Conservation (phyloP, 2,797 vertebrate genomes). For the Myripristis jacobus region DNA sequence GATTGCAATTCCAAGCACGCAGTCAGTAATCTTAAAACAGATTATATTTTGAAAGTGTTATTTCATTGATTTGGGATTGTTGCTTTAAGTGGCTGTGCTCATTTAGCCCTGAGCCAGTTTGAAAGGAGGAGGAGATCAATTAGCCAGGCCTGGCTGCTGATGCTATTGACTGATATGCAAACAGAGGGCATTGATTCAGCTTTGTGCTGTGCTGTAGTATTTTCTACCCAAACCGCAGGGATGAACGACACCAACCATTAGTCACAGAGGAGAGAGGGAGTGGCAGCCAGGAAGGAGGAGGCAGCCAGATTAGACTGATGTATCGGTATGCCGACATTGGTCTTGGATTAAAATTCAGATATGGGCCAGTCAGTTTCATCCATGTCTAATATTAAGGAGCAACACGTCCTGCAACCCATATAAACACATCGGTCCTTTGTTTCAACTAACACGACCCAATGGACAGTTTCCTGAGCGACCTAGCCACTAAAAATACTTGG, state of each 20-base stretch:
- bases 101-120: constrained; percentile 51
- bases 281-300: constrained; percentile 2
- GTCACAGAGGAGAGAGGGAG: constrained; percentile 44
- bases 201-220: constrained; percentile 41
- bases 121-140: constrained; percentile 72
- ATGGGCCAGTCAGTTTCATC: constrained; percentile 2
- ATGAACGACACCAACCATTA: constrained; percentile 42
- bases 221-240: constrained; percentile 49
- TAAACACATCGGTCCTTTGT: too few relatives aligned
- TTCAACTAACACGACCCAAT: too few relatives aligned
- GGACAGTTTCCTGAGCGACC: too few relatives aligned
- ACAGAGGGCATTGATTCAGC: constrained; percentile 66
- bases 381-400: neutral
- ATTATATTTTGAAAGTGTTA: constrained; percentile 33
- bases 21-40: constrained; percentile 10
- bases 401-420: too few relatives aligned
- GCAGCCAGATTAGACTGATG: constrained; percentile 34
- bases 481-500: too few relatives aligned
- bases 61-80: constrained; percentile 50
- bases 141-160: constrained; percentile 64
- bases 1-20: neutral
- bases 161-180: constrained; percentile 72
- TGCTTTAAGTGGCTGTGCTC: constrained; percentile 51
- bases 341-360: constrained; percentile 25
- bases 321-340: constrained; percentile 27